These are phyloP conservation scores for Pseudochirops cupreus DNA, from an alignment of 2,797 vertebrate genomes.

Conservation along the genomic window DNA sequence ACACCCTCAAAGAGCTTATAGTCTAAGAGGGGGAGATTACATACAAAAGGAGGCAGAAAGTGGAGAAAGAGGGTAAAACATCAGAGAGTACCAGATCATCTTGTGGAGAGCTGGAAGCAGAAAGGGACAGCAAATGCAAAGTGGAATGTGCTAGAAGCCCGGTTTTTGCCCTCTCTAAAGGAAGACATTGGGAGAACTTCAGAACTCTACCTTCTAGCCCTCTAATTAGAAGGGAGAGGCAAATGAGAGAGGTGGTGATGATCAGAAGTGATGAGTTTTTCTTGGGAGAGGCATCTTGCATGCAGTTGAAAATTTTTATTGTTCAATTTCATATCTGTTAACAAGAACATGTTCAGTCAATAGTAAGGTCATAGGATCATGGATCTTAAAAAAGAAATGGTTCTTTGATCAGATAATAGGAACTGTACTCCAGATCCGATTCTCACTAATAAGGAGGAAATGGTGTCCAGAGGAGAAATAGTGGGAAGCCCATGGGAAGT, in stretches of 20 bases:
- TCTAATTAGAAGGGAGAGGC: background rate
- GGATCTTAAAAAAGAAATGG: background rate
- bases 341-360: background rate
- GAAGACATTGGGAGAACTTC: background rate
- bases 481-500: background rate
- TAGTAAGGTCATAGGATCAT: background rate
- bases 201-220: background rate
- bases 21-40: background rate
- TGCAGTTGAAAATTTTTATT: background rate
- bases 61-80: background rate
- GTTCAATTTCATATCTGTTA: background rate
- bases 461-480: background rate
- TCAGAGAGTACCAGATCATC: background rate
- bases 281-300: background rate
- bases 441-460: background rate
- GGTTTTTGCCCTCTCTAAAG: background rate
- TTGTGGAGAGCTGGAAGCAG: background rate
- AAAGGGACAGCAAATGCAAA: background rate
- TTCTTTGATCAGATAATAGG: background rate
- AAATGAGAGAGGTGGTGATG: background rate
- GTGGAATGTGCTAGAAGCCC: background rate
- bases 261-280: background rate
- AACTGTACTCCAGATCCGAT: background rate
- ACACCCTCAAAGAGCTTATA: background rate
- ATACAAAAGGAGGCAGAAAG: background rate